phyloP scores from a whole-genome alignment of 2,797 vertebrate species.

The Squalus acanthias region DNA sequence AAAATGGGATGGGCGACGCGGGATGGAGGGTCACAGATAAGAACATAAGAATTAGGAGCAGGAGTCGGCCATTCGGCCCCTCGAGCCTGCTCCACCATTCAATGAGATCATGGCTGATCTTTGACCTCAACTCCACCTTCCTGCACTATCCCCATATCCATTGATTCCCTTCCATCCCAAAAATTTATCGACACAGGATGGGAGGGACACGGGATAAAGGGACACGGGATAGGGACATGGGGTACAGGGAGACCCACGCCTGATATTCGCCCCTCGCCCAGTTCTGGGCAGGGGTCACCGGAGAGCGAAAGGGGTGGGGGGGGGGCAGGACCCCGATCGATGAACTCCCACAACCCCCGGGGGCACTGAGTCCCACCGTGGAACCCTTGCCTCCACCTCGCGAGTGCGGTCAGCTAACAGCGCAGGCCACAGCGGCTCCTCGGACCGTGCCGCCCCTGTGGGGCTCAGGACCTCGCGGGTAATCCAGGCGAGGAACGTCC shows the following conservation, averaged over 20 bases:
- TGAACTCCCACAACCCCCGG: too few species aligned
- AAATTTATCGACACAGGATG: too few species aligned
- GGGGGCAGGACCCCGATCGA: not conserved
- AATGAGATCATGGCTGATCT: too few species aligned
- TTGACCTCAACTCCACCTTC: too few species aligned
- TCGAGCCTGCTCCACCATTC: too few species aligned
- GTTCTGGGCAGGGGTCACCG: not conserved
- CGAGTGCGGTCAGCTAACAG: not conserved
- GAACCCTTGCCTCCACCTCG: not conserved
- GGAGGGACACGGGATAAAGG: too few species aligned
- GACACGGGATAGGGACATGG: not conserved
- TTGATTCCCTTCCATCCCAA: too few species aligned
- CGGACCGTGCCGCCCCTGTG: not conserved
- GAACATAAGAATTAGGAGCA: too few species aligned
- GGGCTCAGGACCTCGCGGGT: not conserved
- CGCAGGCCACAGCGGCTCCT: not conserved
- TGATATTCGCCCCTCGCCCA: not conserved
- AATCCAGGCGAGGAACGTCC: not conserved
- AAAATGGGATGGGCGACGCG: not conserved
- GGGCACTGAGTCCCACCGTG: too few species aligned
- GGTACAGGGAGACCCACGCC: not conserved
- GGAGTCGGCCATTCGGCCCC: too few species aligned
- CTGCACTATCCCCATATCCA: too few species aligned
- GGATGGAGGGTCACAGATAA: too few species aligned
- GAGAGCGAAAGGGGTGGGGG: not conserved